A percentile compares a stretch with the other conserved stretches of the same genome.
Evolutionary conservation across 1,140 invertebrate species (phyloP).

Genomic region (Drosophila takahashii): DNA sequence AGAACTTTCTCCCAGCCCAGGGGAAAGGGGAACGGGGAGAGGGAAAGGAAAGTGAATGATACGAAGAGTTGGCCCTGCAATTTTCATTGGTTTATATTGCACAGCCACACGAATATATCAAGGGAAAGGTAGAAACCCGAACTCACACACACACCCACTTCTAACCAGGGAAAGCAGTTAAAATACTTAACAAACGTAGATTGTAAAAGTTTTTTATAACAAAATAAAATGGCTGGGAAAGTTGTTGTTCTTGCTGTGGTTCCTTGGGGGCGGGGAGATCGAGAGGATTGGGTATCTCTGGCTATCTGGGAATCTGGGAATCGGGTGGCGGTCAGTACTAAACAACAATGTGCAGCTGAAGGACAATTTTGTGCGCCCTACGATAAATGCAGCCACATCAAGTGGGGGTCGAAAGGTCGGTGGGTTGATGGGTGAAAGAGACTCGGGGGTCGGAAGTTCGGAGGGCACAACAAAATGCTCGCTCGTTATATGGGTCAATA

Average conservation of each 20-base stretch:
- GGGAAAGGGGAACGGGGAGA: neutral
- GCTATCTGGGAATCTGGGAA: neutral
- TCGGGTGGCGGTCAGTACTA: slow-evolving; percentile 36
- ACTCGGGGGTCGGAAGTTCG: neutral
- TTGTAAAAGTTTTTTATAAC: slow-evolving; percentile 81
- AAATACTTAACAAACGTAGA: slow-evolving; percentile 83
- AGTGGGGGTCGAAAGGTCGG: slow-evolving; percentile 21
- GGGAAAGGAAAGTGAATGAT: slow-evolving; percentile 30
- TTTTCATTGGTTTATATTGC: slow-evolving; percentile 76
- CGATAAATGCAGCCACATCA: slow-evolving; percentile 60
- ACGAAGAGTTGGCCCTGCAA: slow-evolving; percentile 66
- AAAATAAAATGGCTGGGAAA: slow-evolving; percentile 69
- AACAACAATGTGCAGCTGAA: slow-evolving; percentile 69
- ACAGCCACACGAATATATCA: slow-evolving; percentile 11
- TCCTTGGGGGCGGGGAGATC: slow-evolving; percentile 2
- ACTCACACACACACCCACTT: slow-evolving; percentile 10
- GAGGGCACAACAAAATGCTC: slow-evolving; percentile 44
- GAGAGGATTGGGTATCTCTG: slow-evolving; percentile 1
- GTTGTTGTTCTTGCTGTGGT: slow-evolving; percentile 48
- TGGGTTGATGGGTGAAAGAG: neutral
- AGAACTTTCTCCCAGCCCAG: slow-evolving; percentile 46
- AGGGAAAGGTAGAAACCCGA: neutral
- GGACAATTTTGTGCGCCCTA: slow-evolving; percentile 57
- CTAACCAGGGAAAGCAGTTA: slow-evolving; percentile 67
- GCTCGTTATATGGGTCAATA: slow-evolving; percentile 75